phyloP scores from a whole-genome alignment of 2,113 vertebrate genomes.

The Dryoscopus gambensis region DNA sequence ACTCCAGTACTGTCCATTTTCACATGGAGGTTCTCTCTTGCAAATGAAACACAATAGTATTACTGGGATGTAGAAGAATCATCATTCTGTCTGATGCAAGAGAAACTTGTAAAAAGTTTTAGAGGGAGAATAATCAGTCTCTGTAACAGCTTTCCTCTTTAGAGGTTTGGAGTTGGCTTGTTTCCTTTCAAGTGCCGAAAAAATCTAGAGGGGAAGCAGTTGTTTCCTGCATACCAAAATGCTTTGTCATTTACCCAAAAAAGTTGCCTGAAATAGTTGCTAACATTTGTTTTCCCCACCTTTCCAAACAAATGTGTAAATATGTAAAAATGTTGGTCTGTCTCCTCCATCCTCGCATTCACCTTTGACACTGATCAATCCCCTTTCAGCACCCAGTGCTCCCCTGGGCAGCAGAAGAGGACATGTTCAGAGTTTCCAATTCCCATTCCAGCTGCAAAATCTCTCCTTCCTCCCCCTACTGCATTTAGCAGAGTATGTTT shows the following conservation, averaged over 20 bases:
- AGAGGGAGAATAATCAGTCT: slow-evolving; percentile 38
- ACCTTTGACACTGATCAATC: neutral
- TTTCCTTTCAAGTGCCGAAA: slow-evolving; percentile 40
- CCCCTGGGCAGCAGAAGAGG: neutral
- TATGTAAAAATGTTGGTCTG: neutral
- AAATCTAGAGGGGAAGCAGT: slow-evolving; percentile 66
- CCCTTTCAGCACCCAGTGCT: neutral
- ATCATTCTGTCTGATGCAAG: neutral
- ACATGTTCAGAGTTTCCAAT: neutral
- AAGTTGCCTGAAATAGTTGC: slow-evolving; percentile 6
- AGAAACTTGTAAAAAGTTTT: slow-evolving; percentile 16
- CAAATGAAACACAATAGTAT: neutral
- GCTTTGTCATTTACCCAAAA: slow-evolving; percentile 63
- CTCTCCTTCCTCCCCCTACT: neutral
- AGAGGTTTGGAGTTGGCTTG: slow-evolving; percentile 41
- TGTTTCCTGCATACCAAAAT: slow-evolving; percentile 71
- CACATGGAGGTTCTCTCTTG: neutral
- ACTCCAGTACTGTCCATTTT: neutral
- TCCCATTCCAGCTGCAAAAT: neutral
- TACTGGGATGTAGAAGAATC: neutral
- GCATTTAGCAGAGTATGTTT: neutral
- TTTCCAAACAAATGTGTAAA: neutral
- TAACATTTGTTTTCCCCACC: neutral
- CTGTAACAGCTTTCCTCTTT: slow-evolving; percentile 57
- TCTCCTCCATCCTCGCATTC: neutral